Base-by-base conservation (phyloP, 2,888 invertebrate species). In the Venustoraphidia nigricollis region DNA sequence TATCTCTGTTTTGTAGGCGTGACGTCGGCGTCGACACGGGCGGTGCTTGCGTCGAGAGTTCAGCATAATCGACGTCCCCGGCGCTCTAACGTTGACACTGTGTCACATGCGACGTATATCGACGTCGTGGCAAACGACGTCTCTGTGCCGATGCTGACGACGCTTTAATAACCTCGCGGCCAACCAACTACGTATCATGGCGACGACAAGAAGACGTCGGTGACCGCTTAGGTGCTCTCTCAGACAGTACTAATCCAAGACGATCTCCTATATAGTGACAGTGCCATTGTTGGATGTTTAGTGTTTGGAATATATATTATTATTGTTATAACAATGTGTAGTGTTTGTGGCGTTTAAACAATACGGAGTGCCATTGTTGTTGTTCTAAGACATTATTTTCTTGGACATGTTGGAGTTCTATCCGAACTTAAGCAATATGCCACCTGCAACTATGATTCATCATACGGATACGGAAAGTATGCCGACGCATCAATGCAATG, bases 391-490 rank as follows among this genome's bases (percentile, higher is more conserved):
- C 35, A 44, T 34, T 44, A 34, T 17, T 39, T n/a, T 10, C n/a
- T 42, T 17, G 37, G 72, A 67, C 61, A 81, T 81, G 81, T 73
- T 81, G 69, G 81, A 81, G 64, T 81, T 81, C 66, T 81, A 80
- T 63, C 76, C 79, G 49, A 77, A 76, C 60, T 68, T 78, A 54
- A 27, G 27, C 27, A 76, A 73, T 57, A 61, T 67, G 45, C 64
- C 66, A 53, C 60, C 66, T 34, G 64, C 75, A 52, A 72, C 71
- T 65, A 71, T 79, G 69, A 67, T 77, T 63, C 75, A 71, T 27
- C 27, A 27, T 6, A 27, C 27, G 57, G 77, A 78, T 42, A 57
- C 46, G 35, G 46, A 46, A 11, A 40, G 14, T 40, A 34, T 46
- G 10, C 45, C 46, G 14, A 14, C 46, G 34, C 47, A 47, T 47